phyloP scores from a whole-genome alignment of 2,113 vertebrate species.

The Macaca nemestrina region DNA sequence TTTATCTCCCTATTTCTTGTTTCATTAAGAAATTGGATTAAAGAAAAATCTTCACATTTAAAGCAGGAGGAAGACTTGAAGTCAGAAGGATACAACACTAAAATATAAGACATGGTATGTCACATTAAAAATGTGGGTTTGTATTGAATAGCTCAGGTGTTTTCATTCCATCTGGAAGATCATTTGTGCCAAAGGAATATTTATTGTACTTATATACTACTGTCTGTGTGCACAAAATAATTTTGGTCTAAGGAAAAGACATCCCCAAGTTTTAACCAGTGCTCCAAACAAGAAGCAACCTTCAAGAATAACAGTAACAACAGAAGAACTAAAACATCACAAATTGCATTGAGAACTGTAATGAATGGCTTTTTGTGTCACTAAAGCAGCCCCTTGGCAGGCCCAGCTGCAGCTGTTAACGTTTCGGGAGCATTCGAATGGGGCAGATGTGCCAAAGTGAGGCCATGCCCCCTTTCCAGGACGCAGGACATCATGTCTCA shows the following conservation, averaged over 20 bases:
- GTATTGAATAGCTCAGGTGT: background rate
- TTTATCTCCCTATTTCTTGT: constrained; percentile 52
- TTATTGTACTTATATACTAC: background rate
- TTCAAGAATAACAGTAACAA: background rate
- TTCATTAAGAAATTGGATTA: constrained; percentile 49
- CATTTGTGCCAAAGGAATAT: background rate
- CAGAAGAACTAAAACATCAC: background rate
- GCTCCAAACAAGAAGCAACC: background rate
- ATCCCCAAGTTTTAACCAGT: background rate
- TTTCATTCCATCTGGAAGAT: background rate
- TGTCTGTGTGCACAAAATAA: background rate
- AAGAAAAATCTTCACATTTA: constrained; percentile 8
- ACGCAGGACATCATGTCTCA: background rate
- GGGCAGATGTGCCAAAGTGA: constrained; percentile 41
- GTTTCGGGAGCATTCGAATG: background rate
- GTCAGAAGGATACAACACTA: background rate
- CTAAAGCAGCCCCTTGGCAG: background rate
- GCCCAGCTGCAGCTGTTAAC: constrained; percentile 34
- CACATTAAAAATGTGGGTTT: background rate
- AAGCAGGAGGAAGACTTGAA: constrained; percentile 18
- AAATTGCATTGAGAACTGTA: background rate
- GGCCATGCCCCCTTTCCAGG: background rate
- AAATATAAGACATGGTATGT: background rate
- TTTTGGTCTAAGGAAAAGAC: background rate
- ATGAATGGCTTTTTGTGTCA: constrained; percentile 55